Percentiles rank a stretch among this genome's conserved stretches.
phyloP scores from a whole-genome alignment of 30 jellyfish, hydroid and myxozoan genomes.

The Pelagia noctiluca region DNA sequence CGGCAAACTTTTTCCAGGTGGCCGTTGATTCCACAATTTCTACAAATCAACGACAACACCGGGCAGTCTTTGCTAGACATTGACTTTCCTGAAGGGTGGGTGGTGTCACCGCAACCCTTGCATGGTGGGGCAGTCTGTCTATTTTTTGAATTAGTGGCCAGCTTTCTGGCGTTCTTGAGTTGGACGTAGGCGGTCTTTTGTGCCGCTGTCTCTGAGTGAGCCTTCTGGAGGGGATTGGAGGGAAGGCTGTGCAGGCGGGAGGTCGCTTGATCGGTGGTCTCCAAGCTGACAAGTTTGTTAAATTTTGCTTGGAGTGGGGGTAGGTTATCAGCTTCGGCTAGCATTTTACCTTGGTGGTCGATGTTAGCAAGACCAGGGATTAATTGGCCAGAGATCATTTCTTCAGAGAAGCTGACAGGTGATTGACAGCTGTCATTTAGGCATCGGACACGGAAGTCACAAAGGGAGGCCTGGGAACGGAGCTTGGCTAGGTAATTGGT shows the following conservation, averaged over 20 bases:
- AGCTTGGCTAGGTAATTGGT: too few relatives aligned
- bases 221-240: neutral
- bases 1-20: too few relatives aligned
- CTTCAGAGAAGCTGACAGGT: too few relatives aligned
- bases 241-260: neutral
- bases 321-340: neutral
- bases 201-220: neutral
- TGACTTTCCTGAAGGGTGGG: neutral
- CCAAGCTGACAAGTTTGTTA: neutral
- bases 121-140: neutral
- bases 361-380: neutral
- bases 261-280: neutral
- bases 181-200: neutral
- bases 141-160: neutral
- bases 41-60: too few relatives aligned
- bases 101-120: neutral
- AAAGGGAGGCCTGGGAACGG: too few relatives aligned
- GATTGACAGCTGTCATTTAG: too few relatives aligned
- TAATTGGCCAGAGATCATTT: neutral
- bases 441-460: too few relatives aligned
- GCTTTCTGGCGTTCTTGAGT: neutral
- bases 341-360: neutral
- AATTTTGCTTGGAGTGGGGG: neutral
- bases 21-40: too few relatives aligned
- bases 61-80: too few relatives aligned